phyloP scores from a whole-genome alignment of 1,140 invertebrate genomes.

The Brachionus sp. region DNA sequence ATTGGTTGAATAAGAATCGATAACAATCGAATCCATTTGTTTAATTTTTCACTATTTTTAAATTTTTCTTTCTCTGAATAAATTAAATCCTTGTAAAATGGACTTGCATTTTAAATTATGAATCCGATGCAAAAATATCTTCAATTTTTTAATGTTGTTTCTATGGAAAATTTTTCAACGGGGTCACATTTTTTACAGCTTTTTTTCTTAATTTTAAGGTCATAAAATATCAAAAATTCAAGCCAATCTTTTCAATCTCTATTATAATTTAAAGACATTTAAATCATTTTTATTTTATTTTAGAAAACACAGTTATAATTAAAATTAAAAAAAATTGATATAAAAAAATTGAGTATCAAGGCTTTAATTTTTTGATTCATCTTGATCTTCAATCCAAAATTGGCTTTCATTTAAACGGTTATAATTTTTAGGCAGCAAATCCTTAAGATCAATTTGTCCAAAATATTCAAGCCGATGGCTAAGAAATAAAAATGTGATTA shows the following conservation, averaged over 20 bases:
- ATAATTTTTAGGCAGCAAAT: constrained; percentile 47
- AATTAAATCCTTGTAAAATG: not conserved
- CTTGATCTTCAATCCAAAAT: not conserved
- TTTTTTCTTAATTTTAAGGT: not conserved
- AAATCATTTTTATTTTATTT: not conserved
- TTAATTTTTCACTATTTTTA: not conserved
- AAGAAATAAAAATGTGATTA: constrained; percentile 47
- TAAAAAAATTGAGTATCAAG: not conserved
- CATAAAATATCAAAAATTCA: not conserved
- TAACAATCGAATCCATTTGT: not conserved
- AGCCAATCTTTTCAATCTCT: not conserved
- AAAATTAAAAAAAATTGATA: not conserved
- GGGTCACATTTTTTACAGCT: not conserved
- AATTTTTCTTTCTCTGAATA: not conserved
- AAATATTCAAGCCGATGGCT: constrained; percentile 53
- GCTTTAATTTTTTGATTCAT: not conserved
- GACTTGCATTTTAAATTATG: constrained; percentile 21
- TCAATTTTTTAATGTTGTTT: constrained; percentile 22
- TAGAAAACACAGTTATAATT: not conserved
- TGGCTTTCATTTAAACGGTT: not conserved
- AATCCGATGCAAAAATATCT: constrained; percentile 20
- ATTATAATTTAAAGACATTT: not conserved
- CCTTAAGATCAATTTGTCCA: constrained; percentile 49
- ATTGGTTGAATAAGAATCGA: not conserved
- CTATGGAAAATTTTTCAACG: not conserved